These are phyloP conservation scores for Polyommatus iphigenia DNA, from an alignment of 2,888 invertebrate genomes.

Conservation along the genomic window DNA sequence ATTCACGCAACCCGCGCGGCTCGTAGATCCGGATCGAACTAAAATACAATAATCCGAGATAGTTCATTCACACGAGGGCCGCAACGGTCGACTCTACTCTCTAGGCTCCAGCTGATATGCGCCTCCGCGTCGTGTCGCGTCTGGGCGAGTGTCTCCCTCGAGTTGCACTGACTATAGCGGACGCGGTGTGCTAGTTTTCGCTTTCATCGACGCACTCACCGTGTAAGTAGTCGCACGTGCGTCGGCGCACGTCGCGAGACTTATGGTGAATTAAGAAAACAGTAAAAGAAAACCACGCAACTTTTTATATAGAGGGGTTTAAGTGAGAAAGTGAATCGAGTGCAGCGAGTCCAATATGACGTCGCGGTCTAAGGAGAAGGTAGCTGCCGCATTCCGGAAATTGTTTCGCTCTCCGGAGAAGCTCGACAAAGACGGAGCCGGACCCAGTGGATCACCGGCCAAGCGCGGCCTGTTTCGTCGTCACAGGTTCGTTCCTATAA, in stretches of 20 bases:
- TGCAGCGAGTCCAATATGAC: conserved; percentile 79
- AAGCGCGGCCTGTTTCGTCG: conserved; percentile 75
- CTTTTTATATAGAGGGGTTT: conserved; percentile 33
- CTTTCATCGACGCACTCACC: conserved; percentile 63
- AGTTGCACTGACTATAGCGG: conserved; percentile 60
- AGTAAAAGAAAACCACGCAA: not conserved
- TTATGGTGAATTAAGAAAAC: conserved; percentile 34
- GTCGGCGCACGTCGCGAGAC: conserved; percentile 54
- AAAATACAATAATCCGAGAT: conserved; percentile 36
- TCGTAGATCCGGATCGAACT: conserved; percentile 36
- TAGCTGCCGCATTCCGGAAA: conserved; percentile 89
- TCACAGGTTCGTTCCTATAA: conserved; percentile 59
- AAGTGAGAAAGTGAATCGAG: conserved; percentile 40
- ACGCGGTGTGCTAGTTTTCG: conserved; percentile 65
- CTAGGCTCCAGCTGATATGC: conserved; percentile 48
- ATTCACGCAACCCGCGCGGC: conserved; percentile 39
- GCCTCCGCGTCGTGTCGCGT: conserved; percentile 51
- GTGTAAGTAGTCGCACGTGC: conserved; percentile 64
- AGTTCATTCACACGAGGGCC: conserved; percentile 50
- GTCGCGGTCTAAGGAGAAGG: conserved; percentile 89
- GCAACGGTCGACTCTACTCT: conserved; percentile 47
- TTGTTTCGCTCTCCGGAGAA: conserved; percentile 87
- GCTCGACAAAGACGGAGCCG: conserved; percentile 82
- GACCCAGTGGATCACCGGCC: conserved; percentile 82
- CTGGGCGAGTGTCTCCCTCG: conserved; percentile 54